A percentile compares a stretch with the other conserved stretches of the same genome.
Evolutionary conservation across 2,888 invertebrate genomes (phyloP).

Genomic region (Euzetes globulus): DNA sequence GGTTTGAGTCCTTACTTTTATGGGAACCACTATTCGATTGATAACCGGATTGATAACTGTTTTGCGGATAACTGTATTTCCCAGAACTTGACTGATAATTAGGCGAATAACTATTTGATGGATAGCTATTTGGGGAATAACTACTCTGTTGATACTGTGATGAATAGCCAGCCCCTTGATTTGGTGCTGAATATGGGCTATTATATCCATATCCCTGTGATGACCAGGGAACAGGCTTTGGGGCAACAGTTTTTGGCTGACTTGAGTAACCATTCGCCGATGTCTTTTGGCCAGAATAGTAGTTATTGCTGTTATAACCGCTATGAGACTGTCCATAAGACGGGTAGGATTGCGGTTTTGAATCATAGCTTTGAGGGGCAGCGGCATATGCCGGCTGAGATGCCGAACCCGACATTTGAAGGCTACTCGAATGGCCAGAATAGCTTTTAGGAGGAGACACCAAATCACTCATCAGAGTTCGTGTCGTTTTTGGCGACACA

Average conservation of each 20-base stretch:
- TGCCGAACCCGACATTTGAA: conserved; percentile 5
- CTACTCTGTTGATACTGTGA: background rate
- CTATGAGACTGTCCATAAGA: background rate
- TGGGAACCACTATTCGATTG: background rate
- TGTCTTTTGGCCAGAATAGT: background rate
- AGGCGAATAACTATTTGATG: background rate
- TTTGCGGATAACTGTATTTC: background rate
- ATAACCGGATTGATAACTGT: background rate
- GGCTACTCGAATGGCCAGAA: background rate
- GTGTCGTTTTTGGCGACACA: background rate
- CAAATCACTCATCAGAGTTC: background rate
- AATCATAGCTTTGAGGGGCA: background rate
- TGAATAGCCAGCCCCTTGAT: background rate
- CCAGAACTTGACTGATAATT: background rate
- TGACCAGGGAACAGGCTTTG: background rate
- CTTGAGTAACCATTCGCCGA: background rate
- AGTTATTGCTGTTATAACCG: background rate
- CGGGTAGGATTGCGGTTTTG: background rate
- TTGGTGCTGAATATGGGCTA: background rate
- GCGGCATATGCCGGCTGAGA: conserved; percentile 8
- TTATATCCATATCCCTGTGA: too few relatives aligned
- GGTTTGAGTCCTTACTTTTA: background rate
- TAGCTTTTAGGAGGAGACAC: background rate
- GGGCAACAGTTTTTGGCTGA: background rate
- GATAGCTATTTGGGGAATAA: background rate